Evolutionary conservation across 2,888 invertebrate species (phyloP).

Genomic region (Platycnemis pennipes): DNA sequence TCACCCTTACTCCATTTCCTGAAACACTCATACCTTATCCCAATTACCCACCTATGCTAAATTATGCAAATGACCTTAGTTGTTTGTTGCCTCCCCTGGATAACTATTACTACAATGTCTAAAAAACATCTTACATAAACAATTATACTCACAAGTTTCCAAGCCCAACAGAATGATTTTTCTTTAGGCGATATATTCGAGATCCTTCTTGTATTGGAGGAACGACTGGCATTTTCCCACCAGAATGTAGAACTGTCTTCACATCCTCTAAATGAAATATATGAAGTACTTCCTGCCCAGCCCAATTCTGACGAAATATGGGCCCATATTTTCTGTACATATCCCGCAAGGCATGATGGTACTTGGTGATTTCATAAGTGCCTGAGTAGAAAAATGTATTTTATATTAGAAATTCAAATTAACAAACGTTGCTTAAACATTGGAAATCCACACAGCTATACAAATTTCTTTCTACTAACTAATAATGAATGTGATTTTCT

Average conservation of each 20-base stretch:
- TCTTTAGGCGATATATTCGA: conserved; percentile 67
- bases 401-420: too few relatives aligned
- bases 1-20: too few relatives aligned
- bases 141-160: conserved; percentile 69
- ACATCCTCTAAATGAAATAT: conserved; percentile 69
- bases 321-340: conserved; percentile 68
- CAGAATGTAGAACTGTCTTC: conserved; percentile 48
- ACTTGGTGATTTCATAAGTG: conserved; percentile 66
- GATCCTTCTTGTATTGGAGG: conserved; percentile 70
- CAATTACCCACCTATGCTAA: too few relatives aligned
- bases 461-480: too few relatives aligned
- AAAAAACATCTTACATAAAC: too few relatives aligned
- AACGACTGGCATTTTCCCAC: conserved; percentile 62
- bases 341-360: conserved; percentile 68
- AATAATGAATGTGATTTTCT: too few relatives aligned
- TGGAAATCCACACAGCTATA: too few relatives aligned
- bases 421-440: too few relatives aligned
- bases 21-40: too few relatives aligned
- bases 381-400: conserved; percentile 38
- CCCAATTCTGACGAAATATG: conserved; percentile 67
- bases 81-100: too few relatives aligned
- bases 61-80: too few relatives aligned
- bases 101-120: too few relatives aligned
- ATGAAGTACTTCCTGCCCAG: conserved; percentile 67
- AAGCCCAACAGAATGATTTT: conserved; percentile 69